Conservation (phyloP, 2,113 vertebrate genomes). For the Pholis gunnellus region DNA sequence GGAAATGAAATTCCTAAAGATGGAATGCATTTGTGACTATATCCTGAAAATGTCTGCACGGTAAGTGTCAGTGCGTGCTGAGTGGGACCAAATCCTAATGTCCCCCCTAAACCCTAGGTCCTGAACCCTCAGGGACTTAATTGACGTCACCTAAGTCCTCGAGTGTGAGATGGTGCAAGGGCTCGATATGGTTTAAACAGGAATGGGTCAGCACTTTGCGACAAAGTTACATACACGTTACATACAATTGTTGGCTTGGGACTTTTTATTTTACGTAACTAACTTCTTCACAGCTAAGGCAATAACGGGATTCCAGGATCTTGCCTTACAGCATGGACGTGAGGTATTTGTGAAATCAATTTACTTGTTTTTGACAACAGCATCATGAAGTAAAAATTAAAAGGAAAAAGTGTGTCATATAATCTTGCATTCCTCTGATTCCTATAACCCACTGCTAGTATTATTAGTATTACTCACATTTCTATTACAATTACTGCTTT, state of each 20-base stretch:
- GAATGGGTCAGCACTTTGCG: background rate
- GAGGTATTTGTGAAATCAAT: background rate
- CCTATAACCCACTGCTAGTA: background rate
- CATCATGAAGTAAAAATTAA: background rate
- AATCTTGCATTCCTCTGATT: background rate
- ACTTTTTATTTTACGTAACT: background rate
- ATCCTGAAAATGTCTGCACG: constrained; percentile 12
- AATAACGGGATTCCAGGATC: background rate
- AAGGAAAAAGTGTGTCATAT: background rate
- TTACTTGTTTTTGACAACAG: background rate
- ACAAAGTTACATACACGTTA: background rate
- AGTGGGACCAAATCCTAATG: background rate
- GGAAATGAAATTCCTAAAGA: constrained; percentile 28
- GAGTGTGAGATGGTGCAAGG: no score
- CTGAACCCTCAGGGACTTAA: background rate
- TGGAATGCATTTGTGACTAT: constrained; percentile 12
- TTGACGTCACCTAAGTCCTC: background rate
- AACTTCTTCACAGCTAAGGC: background rate
- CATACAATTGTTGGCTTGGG: background rate
- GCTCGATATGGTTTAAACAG: background rate
- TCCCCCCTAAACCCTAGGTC: background rate
- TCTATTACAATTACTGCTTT: background rate
- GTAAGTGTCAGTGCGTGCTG: constrained; percentile 17
- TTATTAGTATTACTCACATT: background rate
- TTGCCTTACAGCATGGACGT: background rate